These are phyloP conservation scores for Pinna nobilis DNA, from an alignment of 1,140 invertebrate species.

Conservation along the genomic window DNA sequence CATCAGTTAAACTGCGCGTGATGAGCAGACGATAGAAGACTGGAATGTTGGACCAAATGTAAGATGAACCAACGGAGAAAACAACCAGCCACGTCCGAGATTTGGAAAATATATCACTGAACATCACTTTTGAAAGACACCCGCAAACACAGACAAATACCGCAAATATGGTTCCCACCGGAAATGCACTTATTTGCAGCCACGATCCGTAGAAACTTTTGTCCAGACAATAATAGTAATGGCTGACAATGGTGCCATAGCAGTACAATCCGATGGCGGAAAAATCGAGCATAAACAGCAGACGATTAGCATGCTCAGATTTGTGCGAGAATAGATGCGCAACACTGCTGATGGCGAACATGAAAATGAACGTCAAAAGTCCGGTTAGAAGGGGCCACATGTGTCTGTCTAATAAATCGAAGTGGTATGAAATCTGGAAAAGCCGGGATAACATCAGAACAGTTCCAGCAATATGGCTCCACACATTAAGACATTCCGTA, in stretches of 20 bases:
- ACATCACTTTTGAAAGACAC: not conserved
- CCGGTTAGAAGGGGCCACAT: slow-evolving; percentile 2
- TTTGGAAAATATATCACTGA: not conserved
- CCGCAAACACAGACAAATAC: not conserved
- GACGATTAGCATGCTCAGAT: not conserved
- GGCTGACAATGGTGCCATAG: slow-evolving; percentile 5
- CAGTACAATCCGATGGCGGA: slow-evolving; percentile 9
- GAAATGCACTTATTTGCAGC: not conserved
- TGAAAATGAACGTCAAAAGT: not conserved
- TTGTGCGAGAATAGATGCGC: slow-evolving; percentile 24
- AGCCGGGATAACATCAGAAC: slow-evolving; percentile 3
- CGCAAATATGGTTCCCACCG: not conserved
- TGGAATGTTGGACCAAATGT: slow-evolving; percentile 8
- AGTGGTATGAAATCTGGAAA: not conserved
- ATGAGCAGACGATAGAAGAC: not conserved
- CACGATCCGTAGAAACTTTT: not conserved
- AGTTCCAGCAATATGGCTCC: slow-evolving; percentile 1
- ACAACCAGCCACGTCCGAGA: not conserved
- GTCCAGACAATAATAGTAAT: slow-evolving; percentile 19
- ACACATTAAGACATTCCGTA: slow-evolving; percentile 11
- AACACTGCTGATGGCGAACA: slow-evolving; percentile 7
- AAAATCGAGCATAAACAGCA: slow-evolving; percentile 16
- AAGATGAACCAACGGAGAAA: not conserved
- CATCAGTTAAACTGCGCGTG: not conserved
- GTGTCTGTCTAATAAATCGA: not conserved